Percentiles rank a stretch among this genome's conserved stretches.
Evolutionary conservation across 2,888 invertebrate genomes (phyloP).

Genomic region (Caenorhabditis wallacei): DNA sequence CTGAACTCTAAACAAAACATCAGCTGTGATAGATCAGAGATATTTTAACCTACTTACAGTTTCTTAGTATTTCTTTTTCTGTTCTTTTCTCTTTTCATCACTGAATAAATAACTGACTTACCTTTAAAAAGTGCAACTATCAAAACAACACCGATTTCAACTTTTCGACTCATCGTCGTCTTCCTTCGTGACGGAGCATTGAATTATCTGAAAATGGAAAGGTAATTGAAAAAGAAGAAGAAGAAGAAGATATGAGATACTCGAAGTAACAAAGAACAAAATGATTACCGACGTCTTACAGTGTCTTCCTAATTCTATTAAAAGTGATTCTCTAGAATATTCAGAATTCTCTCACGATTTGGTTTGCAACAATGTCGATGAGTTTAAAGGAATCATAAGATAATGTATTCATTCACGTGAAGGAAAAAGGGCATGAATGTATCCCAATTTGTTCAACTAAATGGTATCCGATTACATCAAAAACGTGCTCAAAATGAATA

Average conservation of each 20-base stretch:
- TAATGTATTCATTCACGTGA: conserved; percentile 35
- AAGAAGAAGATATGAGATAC: neutral
- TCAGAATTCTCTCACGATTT: conserved; percentile 41
- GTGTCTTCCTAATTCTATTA: neutral
- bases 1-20: too few relatives aligned
- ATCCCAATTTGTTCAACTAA: conserved; percentile 12
- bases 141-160: neutral
- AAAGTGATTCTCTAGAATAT: conserved; percentile 47
- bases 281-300: neutral
- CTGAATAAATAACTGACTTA: neutral
- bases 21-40: too few relatives aligned
- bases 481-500: neutral
- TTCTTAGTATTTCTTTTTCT: too few relatives aligned
- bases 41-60: too few relatives aligned
- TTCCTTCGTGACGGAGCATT: conserved; percentile 35
- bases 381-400: conserved; percentile 25
- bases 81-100: neutral
- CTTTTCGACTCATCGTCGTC: conserved; percentile 32
- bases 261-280: conserved; percentile 11
- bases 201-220: conserved; percentile 21
- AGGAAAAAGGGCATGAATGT: neutral
- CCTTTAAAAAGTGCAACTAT: conserved; percentile 30
- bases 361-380: conserved; percentile 8
- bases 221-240: neutral
- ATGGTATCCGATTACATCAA: conserved; percentile 12